Percentiles rank a stretch among this genome's conserved stretches.
phyloP scores from a whole-genome alignment of 2,797 vertebrate species.

The Centroberyx gerrardi region DNA sequence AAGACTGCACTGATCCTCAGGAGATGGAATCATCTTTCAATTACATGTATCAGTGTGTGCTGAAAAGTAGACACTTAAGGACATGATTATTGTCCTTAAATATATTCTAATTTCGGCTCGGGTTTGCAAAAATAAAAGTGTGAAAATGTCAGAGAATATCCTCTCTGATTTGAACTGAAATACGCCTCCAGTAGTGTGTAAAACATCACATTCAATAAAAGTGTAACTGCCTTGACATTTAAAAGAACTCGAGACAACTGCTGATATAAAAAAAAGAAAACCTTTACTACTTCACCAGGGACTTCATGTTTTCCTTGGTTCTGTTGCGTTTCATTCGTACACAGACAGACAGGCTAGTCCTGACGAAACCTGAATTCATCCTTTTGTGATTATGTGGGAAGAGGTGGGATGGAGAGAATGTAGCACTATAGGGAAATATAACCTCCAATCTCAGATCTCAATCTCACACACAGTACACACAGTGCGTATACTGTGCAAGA shows the following conservation, averaged over 20 bases:
- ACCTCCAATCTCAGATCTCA: not conserved
- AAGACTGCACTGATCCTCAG: not conserved
- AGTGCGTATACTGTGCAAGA: not conserved
- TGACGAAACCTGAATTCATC: slow-evolving; percentile 15
- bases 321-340: slow-evolving; percentile 23
- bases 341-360: not conserved
- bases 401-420: not conserved
- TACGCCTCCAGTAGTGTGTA: slow-evolving; percentile 42
- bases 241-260: slow-evolving; percentile 51
- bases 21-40: not conserved
- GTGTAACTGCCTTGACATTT: slow-evolving; percentile 68
- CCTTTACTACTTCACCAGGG: not conserved
- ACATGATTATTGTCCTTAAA: not conserved
- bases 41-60: not conserved
- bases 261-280: slow-evolving; percentile 35
- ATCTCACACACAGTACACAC: no score
- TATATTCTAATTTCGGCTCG: slow-evolving; percentile 29
- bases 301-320: slow-evolving; percentile 33
- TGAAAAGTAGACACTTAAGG: not conserved
- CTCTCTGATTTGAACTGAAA: slow-evolving; percentile 31
- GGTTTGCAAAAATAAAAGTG: slow-evolving; percentile 32
- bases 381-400: not conserved
- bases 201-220: slow-evolving; percentile 61
- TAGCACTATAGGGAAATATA: not conserved
- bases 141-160: slow-evolving; percentile 44